These are phyloP conservation scores for Cyclophora albipunctata DNA, from an alignment of 2,888 invertebrate species.

Conservation along the genomic window DNA sequence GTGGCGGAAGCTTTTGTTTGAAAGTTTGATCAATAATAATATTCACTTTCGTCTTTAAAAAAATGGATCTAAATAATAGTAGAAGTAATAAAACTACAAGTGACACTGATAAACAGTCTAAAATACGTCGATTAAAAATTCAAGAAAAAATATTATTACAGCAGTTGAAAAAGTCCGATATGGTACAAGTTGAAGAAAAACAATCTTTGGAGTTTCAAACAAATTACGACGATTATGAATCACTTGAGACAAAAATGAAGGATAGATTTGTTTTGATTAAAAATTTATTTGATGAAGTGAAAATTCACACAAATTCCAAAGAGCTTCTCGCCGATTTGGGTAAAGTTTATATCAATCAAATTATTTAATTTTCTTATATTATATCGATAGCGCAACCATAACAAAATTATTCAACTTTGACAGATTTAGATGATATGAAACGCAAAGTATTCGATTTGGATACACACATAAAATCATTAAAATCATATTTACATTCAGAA, in stretches of 20 bases:
- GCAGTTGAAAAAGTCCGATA: conserved; percentile 15
- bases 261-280: conserved; percentile 23
- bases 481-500: conserved; percentile 37
- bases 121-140: conserved; percentile 52
- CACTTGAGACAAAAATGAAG: conserved; percentile 25
- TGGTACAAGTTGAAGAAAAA: conserved; percentile 2
- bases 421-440: conserved; percentile 56
- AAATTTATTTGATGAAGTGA: conserved; percentile 46
- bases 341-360: conserved; percentile 18
- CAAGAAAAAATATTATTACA: conserved; percentile 49
- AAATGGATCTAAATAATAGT: neutral
- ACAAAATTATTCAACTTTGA: too few relatives aligned
- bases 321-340: conserved; percentile 34
- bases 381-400: too few relatives aligned
- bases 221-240: conserved; percentile 26
- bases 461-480: conserved; percentile 37
- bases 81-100: conserved; percentile 1
- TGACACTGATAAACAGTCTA: conserved; percentile 27
- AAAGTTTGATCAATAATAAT: neutral
- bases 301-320: conserved; percentile 31
- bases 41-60: conserved; percentile 6
- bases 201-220: conserved; percentile 7
- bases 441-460: conserved; percentile 47
- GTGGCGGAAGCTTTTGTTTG: neutral
- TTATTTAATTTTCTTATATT: too few relatives aligned